Percentiles rank a stretch among this genome's conserved stretches.
phyloP scores from a whole-genome alignment of 2,797 vertebrate genomes.

The Eupleurogrammus muticus region DNA sequence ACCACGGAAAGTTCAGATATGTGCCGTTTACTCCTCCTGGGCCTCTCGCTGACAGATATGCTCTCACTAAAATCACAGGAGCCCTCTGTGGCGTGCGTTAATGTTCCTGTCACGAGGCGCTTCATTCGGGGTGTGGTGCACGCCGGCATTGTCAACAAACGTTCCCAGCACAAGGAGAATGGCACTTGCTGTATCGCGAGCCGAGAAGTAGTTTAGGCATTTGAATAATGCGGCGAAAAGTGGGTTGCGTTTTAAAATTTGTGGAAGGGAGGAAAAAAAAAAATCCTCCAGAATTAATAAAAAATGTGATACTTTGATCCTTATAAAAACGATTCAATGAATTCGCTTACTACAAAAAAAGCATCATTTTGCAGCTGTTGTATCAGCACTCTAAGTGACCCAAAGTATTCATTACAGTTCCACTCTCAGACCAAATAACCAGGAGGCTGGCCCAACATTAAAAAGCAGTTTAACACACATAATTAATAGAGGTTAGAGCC shows the following conservation, averaged over 20 bases:
- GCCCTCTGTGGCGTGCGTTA: constrained; percentile 76
- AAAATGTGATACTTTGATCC: constrained; percentile 23
- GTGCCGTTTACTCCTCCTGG: constrained; percentile 69
- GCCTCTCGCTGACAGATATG: constrained; percentile 62
- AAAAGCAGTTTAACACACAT: constrained; percentile 24
- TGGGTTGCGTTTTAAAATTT: constrained; percentile 27
- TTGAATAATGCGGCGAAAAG: constrained; percentile 36
- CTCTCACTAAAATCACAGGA: constrained; percentile 69
- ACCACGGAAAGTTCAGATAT: constrained; percentile 71
- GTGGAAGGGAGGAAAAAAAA: background rate
- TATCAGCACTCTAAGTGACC: constrained; percentile 14
- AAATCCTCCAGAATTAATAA: background rate
- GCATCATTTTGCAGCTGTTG: constrained; percentile 6
- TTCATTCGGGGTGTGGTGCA: constrained; percentile 71
- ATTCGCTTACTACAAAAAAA: constrained; percentile 13
- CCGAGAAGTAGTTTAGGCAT: constrained; percentile 23
- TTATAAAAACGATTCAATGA: constrained; percentile 29
- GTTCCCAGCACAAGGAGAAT: constrained; percentile 46
- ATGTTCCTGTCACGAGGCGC: constrained; percentile 75
- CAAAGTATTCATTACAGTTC: constrained; percentile 41
- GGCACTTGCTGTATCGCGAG: constrained; percentile 30
- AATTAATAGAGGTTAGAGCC: constrained; percentile 28
- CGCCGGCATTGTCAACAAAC: constrained; percentile 73
- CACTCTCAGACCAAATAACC: constrained; percentile 37
- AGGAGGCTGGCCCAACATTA: constrained; percentile 25